Conservation (phyloP, 2,113 vertebrate species). For the Anser brachyrhynchus region DNA sequence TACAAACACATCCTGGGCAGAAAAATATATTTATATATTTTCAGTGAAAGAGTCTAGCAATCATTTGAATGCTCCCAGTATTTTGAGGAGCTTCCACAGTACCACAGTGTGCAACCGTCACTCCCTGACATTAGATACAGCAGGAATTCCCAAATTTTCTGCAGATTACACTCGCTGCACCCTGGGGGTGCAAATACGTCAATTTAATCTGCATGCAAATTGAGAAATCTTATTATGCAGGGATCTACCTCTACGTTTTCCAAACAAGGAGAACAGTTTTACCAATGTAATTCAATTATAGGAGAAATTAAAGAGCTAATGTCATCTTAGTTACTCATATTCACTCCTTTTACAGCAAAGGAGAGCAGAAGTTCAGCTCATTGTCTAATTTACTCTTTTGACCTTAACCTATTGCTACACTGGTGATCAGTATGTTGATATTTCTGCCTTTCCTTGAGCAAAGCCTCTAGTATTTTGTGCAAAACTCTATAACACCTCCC, state of each 20-base stretch:
- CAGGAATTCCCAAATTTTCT: not conserved
- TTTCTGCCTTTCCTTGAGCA: not conserved
- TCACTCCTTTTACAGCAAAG: not conserved
- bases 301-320: not conserved
- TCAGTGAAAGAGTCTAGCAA: not conserved
- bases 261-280: not conserved
- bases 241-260: not conserved
- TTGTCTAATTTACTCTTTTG: not conserved
- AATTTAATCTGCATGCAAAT: slow-evolving; percentile 28
- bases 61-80: not conserved
- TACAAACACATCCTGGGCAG: not conserved
- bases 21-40: not conserved
- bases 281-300: not conserved
- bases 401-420: not conserved
- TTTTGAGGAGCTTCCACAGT: not conserved
- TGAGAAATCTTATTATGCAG: not conserved
- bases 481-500: not conserved
- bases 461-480: not conserved
- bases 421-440: not conserved
- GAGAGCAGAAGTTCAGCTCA: not conserved
- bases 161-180: not conserved
- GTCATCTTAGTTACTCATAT: not conserved
- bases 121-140: not conserved
- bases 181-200: not conserved
- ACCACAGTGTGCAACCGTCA: not conserved